Conservation (phyloP, 2,888 invertebrate genomes). For the Pilophorus perplexus region DNA sequence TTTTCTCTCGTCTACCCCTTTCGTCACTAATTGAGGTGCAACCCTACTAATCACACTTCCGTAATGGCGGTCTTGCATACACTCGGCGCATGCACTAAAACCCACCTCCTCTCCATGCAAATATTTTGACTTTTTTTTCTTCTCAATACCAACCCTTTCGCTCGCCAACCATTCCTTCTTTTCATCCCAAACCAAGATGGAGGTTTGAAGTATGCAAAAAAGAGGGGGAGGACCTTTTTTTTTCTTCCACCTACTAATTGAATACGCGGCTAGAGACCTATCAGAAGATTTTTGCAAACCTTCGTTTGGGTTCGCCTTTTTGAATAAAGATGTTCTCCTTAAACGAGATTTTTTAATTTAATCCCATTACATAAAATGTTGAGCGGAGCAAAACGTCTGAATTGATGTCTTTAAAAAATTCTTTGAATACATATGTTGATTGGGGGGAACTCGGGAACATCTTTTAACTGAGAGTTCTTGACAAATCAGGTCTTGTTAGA, state of each 20-base stretch:
- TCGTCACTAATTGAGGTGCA: constrained; percentile 33
- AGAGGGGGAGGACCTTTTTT: background rate
- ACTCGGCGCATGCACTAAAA: constrained; percentile 34
- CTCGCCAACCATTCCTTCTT: constrained; percentile 11
- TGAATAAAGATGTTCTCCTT: constrained; percentile 28
- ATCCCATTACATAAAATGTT: constrained; percentile 33
- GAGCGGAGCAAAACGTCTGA: constrained; percentile 17
- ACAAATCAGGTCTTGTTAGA: constrained; percentile 32
- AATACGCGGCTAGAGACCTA: constrained; percentile 1
- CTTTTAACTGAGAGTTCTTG: constrained; percentile 26
- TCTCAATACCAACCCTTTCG: constrained; percentile 29
- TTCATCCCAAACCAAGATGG: constrained; percentile 21
- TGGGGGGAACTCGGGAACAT: constrained; percentile 8
- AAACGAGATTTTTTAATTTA: constrained; percentile 29
- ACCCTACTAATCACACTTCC: constrained; percentile 33
- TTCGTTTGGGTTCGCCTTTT: constrained; percentile 21
- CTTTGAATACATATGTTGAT: constrained; percentile 37
- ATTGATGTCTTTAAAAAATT: constrained; percentile 32
- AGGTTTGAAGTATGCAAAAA: constrained; percentile 21
- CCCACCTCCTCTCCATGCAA: constrained; percentile 25
- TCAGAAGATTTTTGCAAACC: constrained; percentile 36
- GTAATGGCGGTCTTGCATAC: constrained; percentile 39
- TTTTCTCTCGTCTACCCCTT: background rate
- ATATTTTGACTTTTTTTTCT: constrained; percentile 33
- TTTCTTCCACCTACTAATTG: constrained; percentile 24